Percentiles rank a stretch among this genome's conserved stretches.
Conservation (phyloP, 2,797 vertebrate genomes). For the Oreortyx pictus region DNA sequence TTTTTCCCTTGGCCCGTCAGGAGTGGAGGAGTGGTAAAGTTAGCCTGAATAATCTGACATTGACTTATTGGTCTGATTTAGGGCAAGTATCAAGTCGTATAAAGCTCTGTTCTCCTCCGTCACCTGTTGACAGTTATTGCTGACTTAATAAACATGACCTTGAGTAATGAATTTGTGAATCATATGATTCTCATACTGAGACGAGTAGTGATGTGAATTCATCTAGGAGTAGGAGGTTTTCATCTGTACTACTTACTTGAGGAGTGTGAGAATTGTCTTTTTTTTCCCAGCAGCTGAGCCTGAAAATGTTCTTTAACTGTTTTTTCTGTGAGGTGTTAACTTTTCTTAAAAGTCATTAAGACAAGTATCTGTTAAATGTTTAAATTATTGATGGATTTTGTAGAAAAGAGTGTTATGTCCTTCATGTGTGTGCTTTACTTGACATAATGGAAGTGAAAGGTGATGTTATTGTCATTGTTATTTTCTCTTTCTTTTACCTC, state of each 20-base stretch:
- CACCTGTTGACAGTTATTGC: slow-evolving; percentile 14
- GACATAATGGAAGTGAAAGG: neutral
- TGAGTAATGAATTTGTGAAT: slow-evolving; percentile 16
- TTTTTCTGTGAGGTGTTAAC: neutral
- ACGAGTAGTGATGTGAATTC: neutral
- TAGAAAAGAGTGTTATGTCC: accelerated
- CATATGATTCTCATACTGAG: neutral
- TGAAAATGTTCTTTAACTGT: neutral
- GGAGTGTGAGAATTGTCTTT: neutral
- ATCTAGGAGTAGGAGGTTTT: slow-evolving; percentile 17
- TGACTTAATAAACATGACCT: slow-evolving; percentile 5
- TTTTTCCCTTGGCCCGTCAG: neutral
- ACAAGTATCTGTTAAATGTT: neutral
- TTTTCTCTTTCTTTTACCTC: neutral
- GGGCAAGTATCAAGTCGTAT: neutral
- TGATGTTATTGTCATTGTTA: neutral
- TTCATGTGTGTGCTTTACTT: neutral
- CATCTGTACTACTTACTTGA: neutral
- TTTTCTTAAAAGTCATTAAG: neutral
- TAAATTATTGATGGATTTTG: neutral
- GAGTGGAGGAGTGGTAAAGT: neutral
- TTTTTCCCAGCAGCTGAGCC: neutral
- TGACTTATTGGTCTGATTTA: neutral
- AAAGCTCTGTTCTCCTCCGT: neutral
- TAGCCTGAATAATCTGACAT: neutral